Evolutionary conservation across 2,113 vertebrate species (phyloP).

Genomic region (Casuarius casuarius): DNA sequence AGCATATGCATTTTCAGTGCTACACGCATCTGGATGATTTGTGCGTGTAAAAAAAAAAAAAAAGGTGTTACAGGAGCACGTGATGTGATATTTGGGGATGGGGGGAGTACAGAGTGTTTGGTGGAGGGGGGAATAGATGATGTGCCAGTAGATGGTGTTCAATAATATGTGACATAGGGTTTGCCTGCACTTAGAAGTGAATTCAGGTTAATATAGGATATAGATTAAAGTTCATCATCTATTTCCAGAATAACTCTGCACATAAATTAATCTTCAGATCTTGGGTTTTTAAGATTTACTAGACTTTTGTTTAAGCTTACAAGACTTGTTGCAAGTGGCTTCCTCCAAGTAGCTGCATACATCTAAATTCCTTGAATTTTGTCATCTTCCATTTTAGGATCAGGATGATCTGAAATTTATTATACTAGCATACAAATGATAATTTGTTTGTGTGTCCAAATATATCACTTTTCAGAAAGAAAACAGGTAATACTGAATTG

Average conservation of each 20-base stretch:
- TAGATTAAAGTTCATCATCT: neutral
- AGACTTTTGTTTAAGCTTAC: neutral
- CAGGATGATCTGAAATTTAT: neutral
- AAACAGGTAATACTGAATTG: neutral
- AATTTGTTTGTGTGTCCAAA: neutral
- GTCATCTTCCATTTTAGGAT: neutral
- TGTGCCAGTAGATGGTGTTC: neutral
- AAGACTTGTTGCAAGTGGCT: neutral
- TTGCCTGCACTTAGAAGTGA: neutral
- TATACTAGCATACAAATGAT: neutral
- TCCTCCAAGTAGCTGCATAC: neutral
- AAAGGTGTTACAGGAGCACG: neutral
- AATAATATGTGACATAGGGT: rapidly evolving
- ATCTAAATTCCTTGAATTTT: neutral
- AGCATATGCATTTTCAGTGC: neutral
- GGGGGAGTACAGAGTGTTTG: neutral
- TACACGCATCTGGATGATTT: neutral
- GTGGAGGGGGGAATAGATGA: neutral
- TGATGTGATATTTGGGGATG: neutral
- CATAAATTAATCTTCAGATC: neutral
- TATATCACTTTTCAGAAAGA: neutral
- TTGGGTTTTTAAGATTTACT: neutral
- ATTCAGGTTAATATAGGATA: neutral
- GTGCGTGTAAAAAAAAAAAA: neutral
- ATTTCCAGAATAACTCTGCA: neutral